Evolutionary conservation across 2,113 vertebrate species (phyloP).

Genomic region (Lagopus leucura): DNA sequence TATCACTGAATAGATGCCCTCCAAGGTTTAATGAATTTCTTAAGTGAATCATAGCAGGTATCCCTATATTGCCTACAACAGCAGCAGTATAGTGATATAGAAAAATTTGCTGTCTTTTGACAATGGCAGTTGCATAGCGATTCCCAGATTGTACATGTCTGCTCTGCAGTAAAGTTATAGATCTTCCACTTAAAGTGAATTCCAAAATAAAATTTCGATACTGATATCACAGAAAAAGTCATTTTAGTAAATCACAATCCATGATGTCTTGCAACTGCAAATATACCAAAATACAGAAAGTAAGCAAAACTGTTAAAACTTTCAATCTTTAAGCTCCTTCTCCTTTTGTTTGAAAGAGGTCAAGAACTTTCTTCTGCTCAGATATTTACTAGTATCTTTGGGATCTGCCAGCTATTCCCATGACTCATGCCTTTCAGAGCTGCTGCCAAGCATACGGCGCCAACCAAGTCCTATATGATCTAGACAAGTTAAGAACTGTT

Average conservation of each 20-base stretch:
- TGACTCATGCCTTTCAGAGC: constrained; percentile 42
- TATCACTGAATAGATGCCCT: neutral
- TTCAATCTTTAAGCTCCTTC: neutral
- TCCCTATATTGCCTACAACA: constrained; percentile 48
- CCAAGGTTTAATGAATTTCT: constrained; percentile 20
- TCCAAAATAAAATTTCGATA: neutral
- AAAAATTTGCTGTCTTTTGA: neutral
- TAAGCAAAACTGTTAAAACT: neutral
- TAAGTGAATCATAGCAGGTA: constrained; percentile 41
- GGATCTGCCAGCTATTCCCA: constrained; percentile 47
- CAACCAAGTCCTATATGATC: constrained; percentile 29
- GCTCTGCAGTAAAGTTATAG: neutral
- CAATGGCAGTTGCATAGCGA: neutral
- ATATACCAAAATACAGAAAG: neutral
- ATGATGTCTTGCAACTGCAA: neutral
- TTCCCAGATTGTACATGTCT: neutral
- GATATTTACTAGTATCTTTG: neutral
- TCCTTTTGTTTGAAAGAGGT: constrained; percentile 38
- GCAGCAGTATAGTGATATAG: neutral
- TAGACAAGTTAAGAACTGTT: constrained; percentile 55
- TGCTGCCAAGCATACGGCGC: constrained; percentile 47
- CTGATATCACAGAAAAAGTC: neutral
- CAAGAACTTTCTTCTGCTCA: constrained; percentile 41
- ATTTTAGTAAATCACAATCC: neutral
- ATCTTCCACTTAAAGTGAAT: neutral